Base-by-base conservation (phyloP, 2,888 invertebrate genomes). In the Microplitis deprimator region DNA sequence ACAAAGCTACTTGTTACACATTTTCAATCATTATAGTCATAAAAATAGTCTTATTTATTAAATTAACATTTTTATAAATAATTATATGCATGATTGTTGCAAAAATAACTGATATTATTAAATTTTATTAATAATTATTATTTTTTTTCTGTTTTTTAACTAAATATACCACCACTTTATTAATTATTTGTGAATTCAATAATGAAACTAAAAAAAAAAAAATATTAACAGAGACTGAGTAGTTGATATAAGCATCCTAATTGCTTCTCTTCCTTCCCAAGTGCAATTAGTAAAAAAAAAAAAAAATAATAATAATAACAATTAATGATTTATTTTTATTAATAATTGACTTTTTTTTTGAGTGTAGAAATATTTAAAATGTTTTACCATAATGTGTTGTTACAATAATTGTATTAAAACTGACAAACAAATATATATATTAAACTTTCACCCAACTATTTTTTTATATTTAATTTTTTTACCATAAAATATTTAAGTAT, bases 1-100 rank as follows among this genome's bases (percentile, higher is more conserved):
- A 97, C 97, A 82, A 97, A 97, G 91, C 94, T 95, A 84, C 93
- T 98, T 78, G 95, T 97, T 81, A 95, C 96, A 75, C 94, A 95
- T 91, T 96, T 95, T 91, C 93, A 92, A 84, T 79, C 75, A 79
- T 80, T 81, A 20, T 79, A 78, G 76, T 68, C 77, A 68, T 71
- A 61, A 50, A 76, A 40, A 71, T 73, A 69, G n/a, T 68, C 20
- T 41, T 17, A 68, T 73, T 62, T 17, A 61, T 74, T 76, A 38
- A 59, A 40, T 59, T 29, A 61, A 5, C 29, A 13, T 20, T 7
- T 41, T 13, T 64, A 65, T 6, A 8, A 38, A 1, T 67, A 38
- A 65, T 65, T 17, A 29, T n/a, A 13, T 41, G 73, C 50, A 67
- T 41, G 65, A 40, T 50, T 16, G 1, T 73, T 41, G 38, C 17